These are phyloP conservation scores for Ceriagrion tenellum DNA, from an alignment of 2,888 invertebrate genomes.

Conservation along the genomic window DNA sequence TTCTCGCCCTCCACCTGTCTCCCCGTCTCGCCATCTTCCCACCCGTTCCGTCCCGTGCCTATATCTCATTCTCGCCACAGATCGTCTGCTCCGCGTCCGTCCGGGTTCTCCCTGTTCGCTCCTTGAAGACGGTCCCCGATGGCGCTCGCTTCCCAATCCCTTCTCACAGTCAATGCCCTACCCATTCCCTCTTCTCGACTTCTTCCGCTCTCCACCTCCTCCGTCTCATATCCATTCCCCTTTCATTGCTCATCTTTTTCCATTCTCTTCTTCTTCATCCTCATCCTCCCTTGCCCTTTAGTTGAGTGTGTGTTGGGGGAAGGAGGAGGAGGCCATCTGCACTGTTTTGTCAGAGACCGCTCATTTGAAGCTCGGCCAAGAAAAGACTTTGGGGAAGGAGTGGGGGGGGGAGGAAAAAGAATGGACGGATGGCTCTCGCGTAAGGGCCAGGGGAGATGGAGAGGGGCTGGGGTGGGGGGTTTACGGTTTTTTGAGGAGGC, in stretches of 20 bases:
- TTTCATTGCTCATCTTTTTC: slow-evolving; percentile 73
- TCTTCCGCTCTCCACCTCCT: slow-evolving; percentile 74
- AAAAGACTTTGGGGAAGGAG: not conserved
- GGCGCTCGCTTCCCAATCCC: slow-evolving; percentile 71
- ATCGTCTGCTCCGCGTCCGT: not conserved
- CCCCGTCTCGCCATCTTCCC: slow-evolving; percentile 52
- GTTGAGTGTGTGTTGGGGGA: not conserved
- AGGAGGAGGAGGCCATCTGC: slow-evolving; percentile 33
- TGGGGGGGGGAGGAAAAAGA: slow-evolving; percentile 22
- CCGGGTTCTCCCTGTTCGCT: not conserved
- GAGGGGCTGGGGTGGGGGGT: slow-evolving; percentile 71
- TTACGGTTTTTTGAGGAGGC: not conserved
- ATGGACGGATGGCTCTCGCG: slow-evolving; percentile 72
- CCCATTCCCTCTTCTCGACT: slow-evolving; percentile 70
- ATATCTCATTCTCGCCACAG: not conserved
- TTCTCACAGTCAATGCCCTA: slow-evolving; percentile 69
- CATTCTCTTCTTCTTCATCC: slow-evolving; percentile 64
- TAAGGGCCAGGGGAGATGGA: slow-evolving; percentile 72
- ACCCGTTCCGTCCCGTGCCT: not conserved
- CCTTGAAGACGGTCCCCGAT: not conserved
- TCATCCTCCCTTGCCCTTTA: slow-evolving; percentile 62
- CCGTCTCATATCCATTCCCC: slow-evolving; percentile 73
- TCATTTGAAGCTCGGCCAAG: slow-evolving; percentile 57
- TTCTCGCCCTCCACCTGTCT: slow-evolving; percentile 70
- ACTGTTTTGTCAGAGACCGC: slow-evolving; percentile 59